Evolutionary conservation across 2,888 invertebrate genomes (phyloP).

Genomic region (Coleophora flavipennella): DNA sequence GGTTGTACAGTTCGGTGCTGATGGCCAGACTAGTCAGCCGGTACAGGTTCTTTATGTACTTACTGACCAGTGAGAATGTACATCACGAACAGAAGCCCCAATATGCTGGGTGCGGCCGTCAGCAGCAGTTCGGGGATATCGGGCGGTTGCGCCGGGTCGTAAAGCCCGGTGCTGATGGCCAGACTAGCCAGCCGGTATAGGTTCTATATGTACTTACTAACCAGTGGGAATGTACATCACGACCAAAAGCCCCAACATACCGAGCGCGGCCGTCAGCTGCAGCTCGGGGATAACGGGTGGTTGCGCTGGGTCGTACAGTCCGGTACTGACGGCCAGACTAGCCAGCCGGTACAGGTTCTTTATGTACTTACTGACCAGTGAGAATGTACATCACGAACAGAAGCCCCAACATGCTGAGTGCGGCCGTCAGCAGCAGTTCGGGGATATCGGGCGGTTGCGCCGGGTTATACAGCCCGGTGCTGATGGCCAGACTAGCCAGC

Average conservation of each 20-base stretch:
- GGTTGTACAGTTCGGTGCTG: conserved; percentile 32
- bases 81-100: no score
- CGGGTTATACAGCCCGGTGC: conserved; percentile 31
- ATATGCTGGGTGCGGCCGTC: conserved; percentile 25
- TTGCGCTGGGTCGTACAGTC: conserved; percentile 25
- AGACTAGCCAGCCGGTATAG: conserved; percentile 32
- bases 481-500: conserved; percentile 32
- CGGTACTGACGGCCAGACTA: conserved; percentile 35
- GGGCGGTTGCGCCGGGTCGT: conserved; percentile 23
- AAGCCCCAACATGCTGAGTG: conserved; percentile 29
- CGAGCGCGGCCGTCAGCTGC: conserved; percentile 24
- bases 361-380: conserved; percentile 24
- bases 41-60: conserved; percentile 37
- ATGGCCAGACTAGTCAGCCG: conserved; percentile 31
- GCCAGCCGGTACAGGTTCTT: conserved; percentile 32
- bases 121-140: conserved; percentile 28
- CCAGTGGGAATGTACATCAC: no score
- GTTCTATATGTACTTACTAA: conserved; percentile 31
- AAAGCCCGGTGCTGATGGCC: conserved; percentile 35
- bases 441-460: conserved; percentile 24
- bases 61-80: conserved; percentile 12
- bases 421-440: conserved; percentile 27
- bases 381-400: conserved; percentile 31
- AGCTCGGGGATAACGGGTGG: conserved; percentile 27
- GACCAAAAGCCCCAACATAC: no score